These are phyloP conservation scores for Gallinago solitaria DNA, from an alignment of 2,797 vertebrate species.

Conservation along the genomic window DNA sequence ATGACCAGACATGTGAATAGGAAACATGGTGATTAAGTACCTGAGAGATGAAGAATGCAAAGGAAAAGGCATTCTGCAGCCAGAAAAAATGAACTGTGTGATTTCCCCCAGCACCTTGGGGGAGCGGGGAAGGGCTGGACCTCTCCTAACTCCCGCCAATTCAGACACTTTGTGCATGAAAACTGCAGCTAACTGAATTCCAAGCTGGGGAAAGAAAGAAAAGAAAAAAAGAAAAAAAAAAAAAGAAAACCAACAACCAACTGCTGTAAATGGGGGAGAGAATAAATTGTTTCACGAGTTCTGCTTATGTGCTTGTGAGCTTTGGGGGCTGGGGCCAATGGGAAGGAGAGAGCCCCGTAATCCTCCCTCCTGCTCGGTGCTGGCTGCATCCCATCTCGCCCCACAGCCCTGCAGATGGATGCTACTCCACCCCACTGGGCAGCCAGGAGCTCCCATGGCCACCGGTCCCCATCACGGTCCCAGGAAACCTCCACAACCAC, in stretches of 20 bases:
- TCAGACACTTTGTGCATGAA: conserved; percentile 35
- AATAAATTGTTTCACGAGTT: not conserved
- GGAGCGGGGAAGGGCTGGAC: conserved; percentile 17
- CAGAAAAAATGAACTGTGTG: conserved; percentile 65
- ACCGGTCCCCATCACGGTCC: rapidly evolving
- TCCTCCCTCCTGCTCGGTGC: not conserved
- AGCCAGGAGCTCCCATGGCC: not conserved
- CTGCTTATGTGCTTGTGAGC: not conserved
- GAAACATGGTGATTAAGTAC: conserved; percentile 63
- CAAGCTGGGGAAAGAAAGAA: not conserved
- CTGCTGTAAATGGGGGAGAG: not conserved
- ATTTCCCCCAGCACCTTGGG: conserved; percentile 54
- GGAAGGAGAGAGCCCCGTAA: not conserved
- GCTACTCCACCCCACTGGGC: not conserved
- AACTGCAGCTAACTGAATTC: conserved; percentile 57
- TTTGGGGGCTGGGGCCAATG: not conserved
- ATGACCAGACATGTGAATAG: conserved; percentile 66
- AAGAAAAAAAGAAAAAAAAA: not conserved
- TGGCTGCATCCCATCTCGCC: not conserved
- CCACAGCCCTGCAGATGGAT: not conserved
- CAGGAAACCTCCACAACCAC: not conserved
- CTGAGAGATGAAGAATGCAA: conserved; percentile 63
- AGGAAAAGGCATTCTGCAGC: conserved; percentile 69
- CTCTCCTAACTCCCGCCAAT: not conserved
- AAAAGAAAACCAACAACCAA: not conserved